Conservation (phyloP, 2,888 invertebrate species). For the Sericinus montela region DNA sequence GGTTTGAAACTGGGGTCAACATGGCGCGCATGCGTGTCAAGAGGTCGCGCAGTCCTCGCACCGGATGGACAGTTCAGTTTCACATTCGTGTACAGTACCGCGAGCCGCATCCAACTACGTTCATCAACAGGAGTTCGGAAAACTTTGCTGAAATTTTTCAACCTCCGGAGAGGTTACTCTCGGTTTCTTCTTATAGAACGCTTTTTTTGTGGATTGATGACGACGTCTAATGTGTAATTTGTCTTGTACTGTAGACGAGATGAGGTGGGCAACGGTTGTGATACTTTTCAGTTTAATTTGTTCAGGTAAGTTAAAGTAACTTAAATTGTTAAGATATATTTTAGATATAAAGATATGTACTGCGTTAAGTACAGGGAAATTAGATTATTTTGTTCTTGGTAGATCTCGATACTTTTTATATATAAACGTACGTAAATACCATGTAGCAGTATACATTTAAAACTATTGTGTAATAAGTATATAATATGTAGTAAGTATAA, state of each 20-base stretch:
- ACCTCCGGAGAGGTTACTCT: slow-evolving; percentile 12
- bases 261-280: slow-evolving; percentile 51
- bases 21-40: slow-evolving; percentile 57
- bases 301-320: slow-evolving; percentile 45
- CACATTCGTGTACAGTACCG: slow-evolving; percentile 37
- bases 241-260: slow-evolving; percentile 38
- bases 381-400: no score
- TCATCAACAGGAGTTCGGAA: slow-evolving; percentile 33
- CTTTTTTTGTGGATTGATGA: slow-evolving; percentile 33
- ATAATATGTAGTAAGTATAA: no score
- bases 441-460: no score
- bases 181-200: slow-evolving; percentile 22
- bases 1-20: slow-evolving; percentile 27
- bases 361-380: no score
- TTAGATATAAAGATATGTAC: no score
- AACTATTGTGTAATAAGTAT: no score
- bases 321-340: no score
- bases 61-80: slow-evolving; percentile 43
- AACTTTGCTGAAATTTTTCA: slow-evolving; percentile 39
- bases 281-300: slow-evolving; percentile 43
- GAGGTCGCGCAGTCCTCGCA: slow-evolving; percentile 38
- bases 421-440: no score
- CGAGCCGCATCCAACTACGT: slow-evolving; percentile 36
- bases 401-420: no score
- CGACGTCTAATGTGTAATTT: slow-evolving; percentile 43